Base-by-base conservation (phyloP, 1,140 invertebrate species). In the Lysiphlebus fabarum region DNA sequence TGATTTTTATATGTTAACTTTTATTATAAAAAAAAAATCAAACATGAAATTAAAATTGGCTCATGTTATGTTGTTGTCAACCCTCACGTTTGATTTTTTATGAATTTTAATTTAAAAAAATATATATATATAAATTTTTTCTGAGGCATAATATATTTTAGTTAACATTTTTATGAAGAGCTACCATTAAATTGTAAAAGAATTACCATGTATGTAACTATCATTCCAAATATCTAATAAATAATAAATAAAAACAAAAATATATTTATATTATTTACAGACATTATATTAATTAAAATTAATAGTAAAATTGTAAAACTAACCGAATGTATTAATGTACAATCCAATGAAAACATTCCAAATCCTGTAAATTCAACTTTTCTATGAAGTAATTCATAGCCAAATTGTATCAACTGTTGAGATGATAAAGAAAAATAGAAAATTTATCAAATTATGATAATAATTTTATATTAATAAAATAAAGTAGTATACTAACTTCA, bases 341-440 rank as follows among this genome's bases (percentile, higher is more conserved):
- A 53, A 49, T 70, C 66, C 9, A 70, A 41, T 17, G 62, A 51
- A 44, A 68, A 68, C 2, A 67, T 56, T 12, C 62, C 68, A 44
- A 58, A 65, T 9, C 66, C 66, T 0, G 65, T 70, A 49, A 70
- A 70, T 37, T 65, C 57, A 12, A 68, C 17, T 12, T 64, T 61
- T 58, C 56, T 53, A 12, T 66, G 62, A 10, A 64, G 56, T 43
- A 67, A 54, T 53, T 70, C 62, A 10, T 26, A 26, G 17, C 17
- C 17, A 26, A 58, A 56, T 10, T 65, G 66, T 60, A 67, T 67
- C 44, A 64, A 49, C 41, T 65, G 53, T 5, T 67, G 42, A 64
- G 66, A 59, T 49, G 65, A 64, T 7, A 45, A 44, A 36, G 49
- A 34, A 45, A 8, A 7, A 3, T 3, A 34, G 36, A 49, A 49